Base-by-base conservation (phyloP, 2,888 invertebrate species). In the Abrostola triplasia region DNA sequence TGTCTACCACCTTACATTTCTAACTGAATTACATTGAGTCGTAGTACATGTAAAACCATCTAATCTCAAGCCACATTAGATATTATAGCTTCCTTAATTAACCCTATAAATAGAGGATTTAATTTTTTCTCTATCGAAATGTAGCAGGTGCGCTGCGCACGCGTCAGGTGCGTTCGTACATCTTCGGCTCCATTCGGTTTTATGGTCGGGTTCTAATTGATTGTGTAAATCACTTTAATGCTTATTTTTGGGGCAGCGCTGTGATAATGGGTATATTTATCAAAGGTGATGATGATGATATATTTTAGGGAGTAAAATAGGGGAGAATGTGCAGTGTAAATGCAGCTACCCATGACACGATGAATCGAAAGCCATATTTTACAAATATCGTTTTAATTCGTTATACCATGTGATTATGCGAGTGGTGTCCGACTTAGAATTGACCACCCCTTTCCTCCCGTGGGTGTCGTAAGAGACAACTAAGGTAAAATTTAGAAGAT, bases 141-240 rank as follows among this genome's bases (percentile, higher is more conserved):
- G 11, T 24, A 58, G 80, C 77, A 80, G 77, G 77, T 80, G 77
- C 40, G 13, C 10, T 70, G 59, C 50, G 58, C 35, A 36, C 61
- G 64, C 42, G 65, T 73, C 78, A 73, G 79, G 72, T 80, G 78
- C 64, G 42, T 55, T 59, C 63, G 72, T 47, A 12, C 6, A 48
- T 65, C 59, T 50, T 61, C 76, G 66, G 64, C 38, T 55, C 49
- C 64, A 54, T 65, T 70, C 63, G 76, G 63, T 67, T 78, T 75
- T 73, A 78, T 65, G 56, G 48, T 48, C n/a, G 41, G 59, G 52
- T 48, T 66, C 61, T 70, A 77, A 77, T 77, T 69, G 61, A 75
- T 80, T 64, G 52, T 47, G 53, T 78, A 80, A 77, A 75, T 78
- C 70, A 74, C 64, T 62, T 67, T 70, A 74, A 70, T 72, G 37